phyloP scores from a whole-genome alignment of 2,888 invertebrate genomes.

The Corythucha ciliata region DNA sequence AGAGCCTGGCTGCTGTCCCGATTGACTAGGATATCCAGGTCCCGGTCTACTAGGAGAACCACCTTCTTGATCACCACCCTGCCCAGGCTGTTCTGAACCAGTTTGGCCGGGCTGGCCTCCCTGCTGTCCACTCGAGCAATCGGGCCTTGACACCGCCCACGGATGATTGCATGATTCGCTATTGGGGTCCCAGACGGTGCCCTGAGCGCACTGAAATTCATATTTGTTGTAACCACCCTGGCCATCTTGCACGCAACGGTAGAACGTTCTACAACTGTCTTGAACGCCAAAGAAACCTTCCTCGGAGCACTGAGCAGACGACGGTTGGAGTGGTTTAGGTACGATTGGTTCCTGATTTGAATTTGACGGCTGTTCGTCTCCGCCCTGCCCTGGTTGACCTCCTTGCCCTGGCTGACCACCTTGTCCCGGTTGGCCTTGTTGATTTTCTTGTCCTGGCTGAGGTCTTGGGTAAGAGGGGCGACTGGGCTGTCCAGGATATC shows the following conservation, averaged over 20 bases:
- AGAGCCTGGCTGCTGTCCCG: not conserved
- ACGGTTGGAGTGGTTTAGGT: constrained; percentile 20
- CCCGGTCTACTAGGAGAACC: not conserved
- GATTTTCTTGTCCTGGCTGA: constrained; percentile 5
- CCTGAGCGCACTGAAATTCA: constrained; percentile 48
- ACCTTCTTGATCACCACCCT: not conserved
- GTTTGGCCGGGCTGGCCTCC: not conserved
- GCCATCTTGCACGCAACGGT: constrained; percentile 40
- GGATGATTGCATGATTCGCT: constrained; percentile 50
- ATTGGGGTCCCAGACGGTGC: constrained; percentile 51
- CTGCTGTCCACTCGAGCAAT: constrained; percentile 25
- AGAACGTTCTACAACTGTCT: constrained; percentile 42
- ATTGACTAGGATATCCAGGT: not conserved
- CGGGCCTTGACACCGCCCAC: constrained; percentile 40
- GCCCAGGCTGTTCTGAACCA: not conserved
- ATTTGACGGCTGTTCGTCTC: not conserved
- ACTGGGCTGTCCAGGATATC: not conserved
- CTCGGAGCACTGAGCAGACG: constrained; percentile 28
- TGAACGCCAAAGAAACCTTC: constrained; percentile 37
- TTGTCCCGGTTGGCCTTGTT: constrained; percentile 13
- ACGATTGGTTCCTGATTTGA: constrained; percentile 14
- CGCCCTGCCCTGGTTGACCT: constrained; percentile 15
- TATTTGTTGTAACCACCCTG: constrained; percentile 42
- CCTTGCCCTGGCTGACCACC: constrained; percentile 3
- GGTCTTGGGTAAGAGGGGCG: constrained; percentile 1